Percentiles rank a stretch among this genome's conserved stretches.
Evolutionary conservation across 2,888 invertebrate species (phyloP).

Genomic region (Apodemia mormo): DNA sequence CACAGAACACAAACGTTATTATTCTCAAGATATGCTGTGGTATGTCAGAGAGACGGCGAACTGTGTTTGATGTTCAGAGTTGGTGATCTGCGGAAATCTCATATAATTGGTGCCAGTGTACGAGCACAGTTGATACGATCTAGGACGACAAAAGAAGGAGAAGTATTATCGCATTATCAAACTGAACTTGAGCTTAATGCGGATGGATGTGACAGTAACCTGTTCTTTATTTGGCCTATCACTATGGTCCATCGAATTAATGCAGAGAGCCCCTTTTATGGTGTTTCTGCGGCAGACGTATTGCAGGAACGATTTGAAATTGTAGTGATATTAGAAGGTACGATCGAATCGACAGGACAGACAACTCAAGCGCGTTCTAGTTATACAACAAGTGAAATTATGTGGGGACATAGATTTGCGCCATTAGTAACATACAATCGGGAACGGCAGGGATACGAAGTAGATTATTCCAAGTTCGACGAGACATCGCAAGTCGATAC

Average conservation of each 20-base stretch:
- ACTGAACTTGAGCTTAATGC: constrained; percentile 86
- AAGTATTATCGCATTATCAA: constrained; percentile 90
- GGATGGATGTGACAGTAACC: constrained; percentile 89
- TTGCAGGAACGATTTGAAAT: constrained; percentile 90
- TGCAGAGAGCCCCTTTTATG: constrained; percentile 90
- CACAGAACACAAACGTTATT: constrained; percentile 94
- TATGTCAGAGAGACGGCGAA: constrained; percentile 91
- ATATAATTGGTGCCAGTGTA: constrained; percentile 94
- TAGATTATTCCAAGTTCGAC: constrained; percentile 92
- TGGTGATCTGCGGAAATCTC: constrained; percentile 94
- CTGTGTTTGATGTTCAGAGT: constrained; percentile 93
- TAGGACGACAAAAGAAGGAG: constrained; percentile 92
- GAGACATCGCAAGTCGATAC: constrained; percentile 90
- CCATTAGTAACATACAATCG: constrained; percentile 88
- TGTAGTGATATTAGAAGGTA: constrained; percentile 91
- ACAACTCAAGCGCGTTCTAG: constrained; percentile 89
- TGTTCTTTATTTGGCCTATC: constrained; percentile 97
- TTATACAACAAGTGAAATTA: constrained; percentile 88
- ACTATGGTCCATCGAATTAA: constrained; percentile 94
- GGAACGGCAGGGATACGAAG: constrained; percentile 87
- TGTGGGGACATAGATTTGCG: constrained; percentile 91
- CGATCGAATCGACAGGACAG: constrained; percentile 90
- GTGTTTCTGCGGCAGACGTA: constrained; percentile 91
- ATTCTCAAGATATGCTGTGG: constrained; percentile 91
- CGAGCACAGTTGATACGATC: constrained; percentile 91